Percentiles rank a stretch among this genome's conserved stretches.
These are phyloP conservation scores for Tupiocoris notatus DNA, from an alignment of 2,888 invertebrate species.

Conservation along the genomic window DNA sequence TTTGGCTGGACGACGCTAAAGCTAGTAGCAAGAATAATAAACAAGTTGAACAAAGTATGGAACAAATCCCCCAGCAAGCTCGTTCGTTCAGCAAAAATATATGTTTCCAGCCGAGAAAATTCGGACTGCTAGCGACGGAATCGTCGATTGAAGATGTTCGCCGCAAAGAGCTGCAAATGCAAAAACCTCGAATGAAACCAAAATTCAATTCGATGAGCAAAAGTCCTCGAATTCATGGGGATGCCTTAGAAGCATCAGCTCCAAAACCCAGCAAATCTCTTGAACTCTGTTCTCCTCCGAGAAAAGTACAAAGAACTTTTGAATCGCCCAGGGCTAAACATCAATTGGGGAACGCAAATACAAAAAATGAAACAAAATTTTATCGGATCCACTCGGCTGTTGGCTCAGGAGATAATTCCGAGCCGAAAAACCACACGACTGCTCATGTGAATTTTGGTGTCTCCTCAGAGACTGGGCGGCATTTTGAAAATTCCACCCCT, in stretches of 20 bases:
- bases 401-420: too few relatives aligned
- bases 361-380: neutral
- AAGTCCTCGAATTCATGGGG: neutral
- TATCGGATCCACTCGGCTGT: neutral
- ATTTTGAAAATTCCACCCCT: too few relatives aligned
- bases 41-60: too few relatives aligned
- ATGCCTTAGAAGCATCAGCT: neutral
- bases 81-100: neutral
- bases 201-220: neutral
- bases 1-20: neutral
- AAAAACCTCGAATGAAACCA: neutral
- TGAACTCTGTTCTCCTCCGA: neutral
- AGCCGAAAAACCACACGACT: neutral
- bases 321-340: neutral
- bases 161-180: neutral
- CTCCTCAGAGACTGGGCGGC: too few relatives aligned
- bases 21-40: too few relatives aligned
- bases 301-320: neutral
- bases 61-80: neutral
- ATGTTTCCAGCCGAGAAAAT: neutral
- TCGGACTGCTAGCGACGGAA: constrained; percentile 12
- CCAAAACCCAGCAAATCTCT: neutral
- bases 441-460: neutral
- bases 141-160: constrained; percentile 5
- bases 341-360: too few relatives aligned